Evolutionary conservation across 1,140 invertebrate genomes (phyloP), one percentile per base, ranked within the genome.

Genomic region (Lysiphlebus fabarum): DNA sequence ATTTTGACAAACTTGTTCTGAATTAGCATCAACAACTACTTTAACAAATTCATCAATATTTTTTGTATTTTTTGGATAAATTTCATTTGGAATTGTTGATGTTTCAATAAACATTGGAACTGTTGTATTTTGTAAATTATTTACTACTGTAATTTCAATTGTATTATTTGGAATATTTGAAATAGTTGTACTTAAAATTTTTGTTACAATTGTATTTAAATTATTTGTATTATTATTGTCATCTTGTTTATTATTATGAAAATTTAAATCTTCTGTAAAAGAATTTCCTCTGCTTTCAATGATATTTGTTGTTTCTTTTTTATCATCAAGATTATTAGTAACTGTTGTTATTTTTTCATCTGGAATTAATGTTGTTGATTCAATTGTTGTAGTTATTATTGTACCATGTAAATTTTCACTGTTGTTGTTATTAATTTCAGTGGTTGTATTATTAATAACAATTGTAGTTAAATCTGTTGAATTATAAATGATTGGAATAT

Each of bases 1-100:
- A 12, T 69, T 65, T 9, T 56, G 50, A 34, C 76, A 79, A 9
- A 79, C 65, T 1, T 76, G 71, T 2, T 53, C 33, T 58, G 63
- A 57, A 49, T 49, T 68, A 4, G 70, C 71, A 4, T 77, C 70
- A 10, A 78, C 67, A 17, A 72, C 61, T 17, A 78, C 74, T 36
- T 67, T 70, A 7, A 79, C 72, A 6, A 76, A 2, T 26, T 26
- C 17, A 26, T 26, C 17, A 26, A 26, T 26, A 26, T 26, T 26
- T 26, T 26, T 1, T 1, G 17, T 26, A 26, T 26, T 26, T 26
- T 26, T 1, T 26, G 17, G 17, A 26, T 26, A 26, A 26, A 2
- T 26, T 2, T 26, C 17, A 26, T 1, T 4, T 26, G 17, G 17
- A 26, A 26, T 26, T 26, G 2, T 41, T 4, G 7, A 7, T 10